Base-by-base conservation (phyloP, 37 sponge, comb jelly and placozoan genomes). In the Chondrilla cf. caribensis region DNA sequence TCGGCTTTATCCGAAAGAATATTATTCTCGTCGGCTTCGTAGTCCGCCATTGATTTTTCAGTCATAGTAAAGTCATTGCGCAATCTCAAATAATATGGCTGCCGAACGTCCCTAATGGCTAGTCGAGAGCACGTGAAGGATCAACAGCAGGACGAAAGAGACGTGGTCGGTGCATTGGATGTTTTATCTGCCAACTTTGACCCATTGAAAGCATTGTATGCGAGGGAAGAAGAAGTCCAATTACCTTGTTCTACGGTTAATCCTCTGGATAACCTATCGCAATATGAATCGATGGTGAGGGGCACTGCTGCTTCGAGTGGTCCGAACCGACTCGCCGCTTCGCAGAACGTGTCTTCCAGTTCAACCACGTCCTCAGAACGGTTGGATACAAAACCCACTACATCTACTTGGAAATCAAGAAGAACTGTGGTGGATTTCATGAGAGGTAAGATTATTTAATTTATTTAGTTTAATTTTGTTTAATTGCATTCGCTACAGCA, bases 381-480 rank as follows among this genome's bases (percentile, higher is more conserved):
- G 11, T 19, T 19, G 17, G 57, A 55, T 19, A 55, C 17, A 55
- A 55, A 19, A 17, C 57, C 17, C 11, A 55, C 25, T 29, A n/a
- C 29, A 62, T 62, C 64, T 29, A 28, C 18, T n/a, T 19, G 29
- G 29, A n/a, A n/a, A 29, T n/a, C 64, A n/a, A 62, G 25, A 4
- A 73, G 76, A 38, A 73, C 76, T n/a, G 76, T 73, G 17, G 44
- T 73, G 24, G 44, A 73, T 40, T 73, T 73, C 44, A 73, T 73
- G 76, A 73, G 24, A 39, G 44, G 76, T 39, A 68, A n/a, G 38
- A 3, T 21, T 8, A 25, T 35, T 68, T 3, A 35, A 29, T 68
- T 9, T n/a, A 1, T 68, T 37, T 3, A 28, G 37, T 36, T 32
- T 35, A 36, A 14, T 8, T n/a, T 8, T 9, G 28, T 26, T n/a